Evolutionary conservation across 2,113 vertebrate species (phyloP).

Genomic region (Prunella fulvescens): DNA sequence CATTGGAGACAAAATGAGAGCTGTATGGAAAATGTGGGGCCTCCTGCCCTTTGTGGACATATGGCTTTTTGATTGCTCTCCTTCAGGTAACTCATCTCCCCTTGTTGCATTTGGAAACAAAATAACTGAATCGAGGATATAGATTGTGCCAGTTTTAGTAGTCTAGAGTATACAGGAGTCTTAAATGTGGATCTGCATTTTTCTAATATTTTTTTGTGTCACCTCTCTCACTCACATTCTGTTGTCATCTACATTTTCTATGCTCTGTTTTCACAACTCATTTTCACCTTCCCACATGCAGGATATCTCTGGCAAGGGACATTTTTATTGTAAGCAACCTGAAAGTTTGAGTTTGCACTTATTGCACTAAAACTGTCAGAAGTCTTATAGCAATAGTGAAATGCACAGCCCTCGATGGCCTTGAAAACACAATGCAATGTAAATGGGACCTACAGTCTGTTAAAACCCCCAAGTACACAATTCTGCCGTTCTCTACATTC

Average conservation of each 20-base stretch:
- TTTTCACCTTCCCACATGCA: constrained; percentile 40
- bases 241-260: neutral
- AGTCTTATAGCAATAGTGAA: neutral
- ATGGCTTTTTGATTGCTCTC: neutral
- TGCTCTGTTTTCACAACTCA: constrained; percentile 27
- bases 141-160: neutral
- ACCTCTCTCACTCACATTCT: neutral
- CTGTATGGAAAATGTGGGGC: neutral
- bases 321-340: constrained; percentile 20
- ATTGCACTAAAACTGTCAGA: neutral
- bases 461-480: neutral
- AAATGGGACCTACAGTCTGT: neutral
- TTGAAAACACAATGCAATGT: neutral
- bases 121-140: neutral
- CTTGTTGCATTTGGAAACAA: neutral
- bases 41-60: neutral
- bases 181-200: neutral
- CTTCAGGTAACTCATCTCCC: neutral
- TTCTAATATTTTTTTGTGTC: neutral
- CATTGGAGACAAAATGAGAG: neutral
- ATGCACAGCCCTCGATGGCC: neutral
- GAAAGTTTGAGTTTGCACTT: neutral
- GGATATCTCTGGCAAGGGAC: constrained; percentile 32
- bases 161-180: neutral
- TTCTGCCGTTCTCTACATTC: neutral